Evolutionary conservation across 2,797 vertebrate genomes (phyloP), one percentile per base, ranked within the genome.

Genomic region (Siniperca undulata): DNA sequence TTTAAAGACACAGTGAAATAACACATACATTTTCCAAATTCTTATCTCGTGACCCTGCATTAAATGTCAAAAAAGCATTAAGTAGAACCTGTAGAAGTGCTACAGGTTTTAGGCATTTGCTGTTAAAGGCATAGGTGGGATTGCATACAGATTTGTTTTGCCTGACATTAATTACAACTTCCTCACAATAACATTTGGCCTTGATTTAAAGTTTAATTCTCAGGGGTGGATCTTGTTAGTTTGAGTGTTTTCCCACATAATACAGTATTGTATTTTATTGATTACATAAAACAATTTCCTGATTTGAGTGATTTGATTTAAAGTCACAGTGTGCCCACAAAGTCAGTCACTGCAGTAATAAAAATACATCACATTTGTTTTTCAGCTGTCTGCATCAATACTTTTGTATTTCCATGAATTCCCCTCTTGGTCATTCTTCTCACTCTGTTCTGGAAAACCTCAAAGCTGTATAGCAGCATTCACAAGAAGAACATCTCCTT

Each of bases 91-190:
- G 30, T 30, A 30, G 3, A 30, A 30, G 30, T 30, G 30, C 30
- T 30, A 30, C 44, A 17, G 44, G 44, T 6, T 46, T 46, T 17
- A 46, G 14, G 46, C 5, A 48, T 48, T 48, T 48, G 16, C 16
- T 7, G 5, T 17, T 48, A 17, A 46, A 17, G 44, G 44, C 17
- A 20, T 6, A 64, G 22, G 24, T 34, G 34, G 65, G 69, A 74
- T 48, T 62, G 30, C 22, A 56, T 30, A 20, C 17, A 78, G 36
- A 67, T 74, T 50, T 66, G 53, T 67, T 74, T 65, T 58, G 34
- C 48, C 65, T n/a, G 2, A 11, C 30, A 20, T 62, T 55, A 64
- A 55, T 53, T n/a, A 68, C 24, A 53, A 27, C 16, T 60, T 55
- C n/a, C 5, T 53, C 14, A 24, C 6, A 69, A 62, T 17, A 56